Base-by-base conservation (phyloP, 92 coral and sea anemone species). In the Zoanthus gigantus region DNA sequence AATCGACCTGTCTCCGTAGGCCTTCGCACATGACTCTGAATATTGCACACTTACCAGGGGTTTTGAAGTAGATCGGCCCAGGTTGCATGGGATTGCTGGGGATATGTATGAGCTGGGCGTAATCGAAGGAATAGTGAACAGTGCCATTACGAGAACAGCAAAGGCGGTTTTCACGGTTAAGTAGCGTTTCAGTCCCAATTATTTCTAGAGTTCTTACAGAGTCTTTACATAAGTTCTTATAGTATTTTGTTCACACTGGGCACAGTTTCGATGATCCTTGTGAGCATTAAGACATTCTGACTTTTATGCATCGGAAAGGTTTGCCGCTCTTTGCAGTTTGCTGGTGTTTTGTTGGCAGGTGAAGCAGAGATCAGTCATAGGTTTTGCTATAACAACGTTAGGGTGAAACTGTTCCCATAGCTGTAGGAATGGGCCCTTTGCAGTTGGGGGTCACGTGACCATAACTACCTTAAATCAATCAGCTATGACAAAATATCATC, bases 21-120 rank as follows among this genome's bases (percentile, higher is more conserved):
- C 83, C 96, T 48, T 93, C 89, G 78, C 94, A 93, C 69, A 75
- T 68, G 9, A 93, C 82, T 14, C 93, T 91, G 78, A 93, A 93
- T 8, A 93, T 82, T 2, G 82, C 91, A 42, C 92, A 90, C 53
- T 93, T 93, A 46, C 91, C 77, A 29, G 89, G 94, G 37, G 93
- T 87, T 63, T 93, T 91, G 63, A 93, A 93, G 69, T 93, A 93
- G n/a, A 89, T 93, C 11, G 91, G 91, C 0, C 93, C 96, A 46
- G 96, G 92, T 81, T 93, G 92, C 90, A 88, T 87, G 17, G 93
- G 96, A 50, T 93, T 93, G 56, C 92, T 76, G 0, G 92, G 91
- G 29, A 91, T 86, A 32, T 93, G 94, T 0, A 90, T 82, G 16
- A 83, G 92, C 86, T 93, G 95, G 28, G 95, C 90, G 86, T 83